Evolutionary conservation across 2,888 invertebrate species (phyloP), one percentile per base, ranked within the genome.

Genomic region (Alloplasta piceator): DNA sequence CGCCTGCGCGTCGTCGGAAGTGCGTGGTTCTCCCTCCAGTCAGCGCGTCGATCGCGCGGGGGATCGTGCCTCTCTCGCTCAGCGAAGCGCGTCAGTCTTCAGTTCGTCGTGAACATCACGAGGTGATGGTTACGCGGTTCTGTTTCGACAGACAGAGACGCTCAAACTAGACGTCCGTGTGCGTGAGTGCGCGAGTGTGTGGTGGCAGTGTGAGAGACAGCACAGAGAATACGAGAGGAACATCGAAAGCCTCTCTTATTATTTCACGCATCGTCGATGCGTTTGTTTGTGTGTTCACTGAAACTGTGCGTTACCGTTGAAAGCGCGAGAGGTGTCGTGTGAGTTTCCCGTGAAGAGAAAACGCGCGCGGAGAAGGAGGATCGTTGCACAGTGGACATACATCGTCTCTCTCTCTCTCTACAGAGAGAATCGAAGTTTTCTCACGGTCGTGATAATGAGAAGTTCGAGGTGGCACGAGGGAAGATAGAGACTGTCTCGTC

Each of bases 61-160:
- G 73, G 26, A 26, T 26, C 77, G 63, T 67, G 58, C 48, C 3
- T 26, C 60, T 70, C 71, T 78, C 77, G 52, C 14, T 12, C 7
- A 26, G 26, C 26, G 26, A 3, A 12, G 7, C 85, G 87, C 85
- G 85, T 89, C 87, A 87, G 87, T 88, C 85, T 85, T 89, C 87
- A 87, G 88, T 88, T 85, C 86, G 84, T 80, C 84, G 86, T 84
- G 85, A 85, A 86, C 86, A 85, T 86, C 85, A 73, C 86, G 87
- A 86, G 85, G 77, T 80, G 86, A 86, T 84, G 82, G 46, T 46
- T 58, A 43, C 68, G 68, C 39, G 55, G n/a, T n/a, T n/a, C n/a
- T n/a, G n/a, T n/a, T n/a, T n/a, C n/a, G n/a, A n/a, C n/a, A n/a
- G n/a, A n/a, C n/a, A 64, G 78, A 39, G 16, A 56, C 55, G 41